phyloP scores from a whole-genome alignment of 2,113 vertebrate species.

The Onychostruthus taczanowskii region DNA sequence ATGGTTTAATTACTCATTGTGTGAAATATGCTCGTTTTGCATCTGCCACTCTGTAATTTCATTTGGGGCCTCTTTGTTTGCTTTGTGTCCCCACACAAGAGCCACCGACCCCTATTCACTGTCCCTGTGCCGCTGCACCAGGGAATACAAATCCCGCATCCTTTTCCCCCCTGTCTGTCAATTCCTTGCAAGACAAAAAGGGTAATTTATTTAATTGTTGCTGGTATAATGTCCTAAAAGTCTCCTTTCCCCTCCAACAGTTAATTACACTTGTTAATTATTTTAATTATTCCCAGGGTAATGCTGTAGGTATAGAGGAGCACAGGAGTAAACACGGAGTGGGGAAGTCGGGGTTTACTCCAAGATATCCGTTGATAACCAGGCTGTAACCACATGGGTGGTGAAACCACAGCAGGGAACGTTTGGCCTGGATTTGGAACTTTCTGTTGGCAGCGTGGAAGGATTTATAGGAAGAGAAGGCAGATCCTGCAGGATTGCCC shows the following conservation, averaged over 20 bases:
- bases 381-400: not conserved
- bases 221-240: not conserved
- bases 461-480: not conserved
- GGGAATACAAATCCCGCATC: not conserved
- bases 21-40: not conserved
- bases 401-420: not conserved
- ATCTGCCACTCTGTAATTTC: conserved; percentile 1
- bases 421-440: not conserved
- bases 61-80: conserved; percentile 20
- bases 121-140: not conserved
- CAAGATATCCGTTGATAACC: accelerated
- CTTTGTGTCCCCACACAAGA: conserved; percentile 39
- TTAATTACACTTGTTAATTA: conserved; percentile 45
- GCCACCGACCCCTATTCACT: not conserved
- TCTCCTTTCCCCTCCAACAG: conserved; percentile 17
- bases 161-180: not conserved
- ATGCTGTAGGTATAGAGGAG: not conserved
- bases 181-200: conserved; percentile 21
- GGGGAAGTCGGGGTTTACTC: not conserved
- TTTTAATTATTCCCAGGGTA: conserved; percentile 26
- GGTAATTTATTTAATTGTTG: conserved; percentile 45
- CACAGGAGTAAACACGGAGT: not conserved
- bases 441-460: not conserved
- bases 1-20: not conserved
- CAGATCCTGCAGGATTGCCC: not conserved